Evolutionary conservation across 92 coral and sea anemone genomes (phyloP).

Genomic region (Bergia sp.): DNA sequence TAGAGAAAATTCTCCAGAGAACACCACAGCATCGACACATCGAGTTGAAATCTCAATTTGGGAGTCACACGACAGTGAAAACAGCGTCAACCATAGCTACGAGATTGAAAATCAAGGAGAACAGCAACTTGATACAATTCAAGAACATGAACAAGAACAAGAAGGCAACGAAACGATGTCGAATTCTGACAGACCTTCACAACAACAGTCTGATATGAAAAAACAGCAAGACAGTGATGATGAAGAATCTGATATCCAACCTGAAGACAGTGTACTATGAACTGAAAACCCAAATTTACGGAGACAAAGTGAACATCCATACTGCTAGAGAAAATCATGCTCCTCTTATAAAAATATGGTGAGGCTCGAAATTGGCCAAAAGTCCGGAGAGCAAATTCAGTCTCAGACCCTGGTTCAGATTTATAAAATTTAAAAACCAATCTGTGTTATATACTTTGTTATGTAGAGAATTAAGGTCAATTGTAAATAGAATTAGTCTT

Average conservation of each 20-base stretch:
- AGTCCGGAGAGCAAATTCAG: too few species aligned
- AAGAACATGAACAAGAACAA: background rate
- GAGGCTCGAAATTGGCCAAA: too few species aligned
- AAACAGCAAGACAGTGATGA: background rate
- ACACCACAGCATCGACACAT: background rate
- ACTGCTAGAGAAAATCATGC: too few species aligned
- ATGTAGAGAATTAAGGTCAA: too few species aligned
- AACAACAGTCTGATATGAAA: background rate
- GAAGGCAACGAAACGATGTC: background rate
- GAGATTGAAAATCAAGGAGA: background rate
- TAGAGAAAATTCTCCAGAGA: background rate
- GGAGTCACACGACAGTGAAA: constrained; percentile 1
- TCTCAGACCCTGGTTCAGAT: too few species aligned
- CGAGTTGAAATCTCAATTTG: constrained; percentile 14
- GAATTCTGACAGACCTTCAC: background rate
- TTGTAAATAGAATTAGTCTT: too few species aligned
- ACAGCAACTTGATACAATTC: background rate
- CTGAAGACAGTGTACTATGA: background rate
- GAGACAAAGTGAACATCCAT: too few species aligned
- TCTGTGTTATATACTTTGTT: too few species aligned
- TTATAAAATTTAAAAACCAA: too few species aligned
- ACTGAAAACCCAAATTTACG: too few species aligned
- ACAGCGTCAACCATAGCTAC: too few species aligned
- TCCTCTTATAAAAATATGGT: too few species aligned
- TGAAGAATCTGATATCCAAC: background rate